Base-by-base conservation (phyloP, 2,888 invertebrate species). In the Pristionchus exspectatus region DNA sequence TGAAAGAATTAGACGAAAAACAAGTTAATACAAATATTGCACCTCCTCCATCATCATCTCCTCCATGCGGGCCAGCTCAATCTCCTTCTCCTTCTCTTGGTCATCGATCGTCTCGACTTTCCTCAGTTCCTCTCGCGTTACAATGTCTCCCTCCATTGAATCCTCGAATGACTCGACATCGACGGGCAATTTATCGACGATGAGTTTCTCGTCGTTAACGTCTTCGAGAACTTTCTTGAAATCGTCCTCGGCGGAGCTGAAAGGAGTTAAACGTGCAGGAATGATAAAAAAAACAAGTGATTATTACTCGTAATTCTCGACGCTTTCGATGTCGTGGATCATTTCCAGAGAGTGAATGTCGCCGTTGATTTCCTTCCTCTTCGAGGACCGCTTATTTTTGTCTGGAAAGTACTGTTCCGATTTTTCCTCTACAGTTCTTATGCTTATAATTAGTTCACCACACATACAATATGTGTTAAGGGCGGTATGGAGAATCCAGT, bases 1-100 rank as follows among this genome's bases (percentile, higher is more conserved):
- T n/a, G 38, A 38, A 38, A 38, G 3, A 38, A 38, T 38, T 2
- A 3, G 38, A 38, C 38, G 3, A 38, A 38, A 5, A 38, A 38
- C 2, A 38, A 38, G 38, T 38, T 38, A 66, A 27, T 7, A 7
- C 27, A n/a, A n/a, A 24, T 69, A 18, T 14, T 33, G 72, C 30
- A 69, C 54, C 87, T 87, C 54, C n/a, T 38, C 50, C 50, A 54
- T 54, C 66, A 87, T 30, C 69, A 87, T 69, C 50, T 87, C 50
- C 27, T 87, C 54, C 87, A 54, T 87, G n/a, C 14, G 44, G 7
- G 24, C 44, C 27, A 56, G 21, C 33, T 66, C 87, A 2, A 27
- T 69, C 69, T 44, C 69, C 87, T 87, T 87, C 66, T 69, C 69
- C 56, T 69, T 69, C 69, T 87, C 69, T 5, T 69, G 18, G 1